phyloP scores from a whole-genome alignment of 2,888 invertebrate genomes.

The Andrena fulva region DNA sequence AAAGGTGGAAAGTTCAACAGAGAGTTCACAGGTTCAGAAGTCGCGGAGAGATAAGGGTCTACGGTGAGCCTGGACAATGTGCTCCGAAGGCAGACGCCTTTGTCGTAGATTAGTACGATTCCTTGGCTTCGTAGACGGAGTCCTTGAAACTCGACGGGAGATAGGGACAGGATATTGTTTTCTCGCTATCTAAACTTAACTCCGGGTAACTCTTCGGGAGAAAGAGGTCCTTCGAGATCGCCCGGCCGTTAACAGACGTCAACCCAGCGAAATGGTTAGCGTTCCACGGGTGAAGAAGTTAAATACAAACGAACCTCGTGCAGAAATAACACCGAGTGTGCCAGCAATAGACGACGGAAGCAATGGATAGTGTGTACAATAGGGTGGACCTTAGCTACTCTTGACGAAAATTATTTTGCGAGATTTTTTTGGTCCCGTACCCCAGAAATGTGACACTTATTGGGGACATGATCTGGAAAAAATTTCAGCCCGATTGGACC shows the following conservation, averaged over 20 bases:
- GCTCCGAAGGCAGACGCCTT: slow-evolving; percentile 43
- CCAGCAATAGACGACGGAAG: not conserved
- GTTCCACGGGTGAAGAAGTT: not conserved
- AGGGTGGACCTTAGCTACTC: no score
- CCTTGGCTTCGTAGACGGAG: slow-evolving; percentile 28
- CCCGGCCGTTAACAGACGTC: slow-evolving; percentile 20
- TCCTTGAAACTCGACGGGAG: slow-evolving; percentile 63
- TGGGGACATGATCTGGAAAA: no score
- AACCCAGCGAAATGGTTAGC: not conserved
- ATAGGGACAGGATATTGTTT: slow-evolving; percentile 68
- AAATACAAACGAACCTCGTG: not conserved
- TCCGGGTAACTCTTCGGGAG: not conserved
- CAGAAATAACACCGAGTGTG: not conserved
- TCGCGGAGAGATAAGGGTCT: slow-evolving; percentile 44
- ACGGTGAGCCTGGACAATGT: slow-evolving; percentile 58
- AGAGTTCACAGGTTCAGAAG: slow-evolving; percentile 8
- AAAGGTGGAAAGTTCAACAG: slow-evolving; percentile 9
- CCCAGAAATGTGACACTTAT: no score
- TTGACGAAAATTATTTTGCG: no score
- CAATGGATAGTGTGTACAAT: not conserved
- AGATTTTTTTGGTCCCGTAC: no score
- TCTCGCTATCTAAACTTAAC: slow-evolving; percentile 53
- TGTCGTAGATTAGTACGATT: slow-evolving; percentile 67
- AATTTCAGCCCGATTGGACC: no score
- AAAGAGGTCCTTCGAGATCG: slow-evolving; percentile 9